phyloP scores from a whole-genome alignment of 2,797 vertebrate genomes.

The Tiaroga cobitis region DNA sequence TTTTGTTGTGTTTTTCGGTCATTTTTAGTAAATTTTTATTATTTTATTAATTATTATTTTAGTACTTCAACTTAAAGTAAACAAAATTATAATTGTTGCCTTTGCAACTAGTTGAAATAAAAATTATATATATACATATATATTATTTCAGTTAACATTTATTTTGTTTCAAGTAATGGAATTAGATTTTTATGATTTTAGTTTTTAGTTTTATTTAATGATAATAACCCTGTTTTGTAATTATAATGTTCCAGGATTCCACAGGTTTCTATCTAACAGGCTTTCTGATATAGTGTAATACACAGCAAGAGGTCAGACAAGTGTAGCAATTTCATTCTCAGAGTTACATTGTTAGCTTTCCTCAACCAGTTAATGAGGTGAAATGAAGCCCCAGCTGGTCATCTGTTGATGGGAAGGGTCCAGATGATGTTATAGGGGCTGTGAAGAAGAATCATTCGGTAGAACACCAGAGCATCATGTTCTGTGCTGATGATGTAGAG shows the following conservation, averaged over 20 bases:
- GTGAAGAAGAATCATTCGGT: not conserved
- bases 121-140: no score
- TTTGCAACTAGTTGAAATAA: not conserved
- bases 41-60: not conserved
- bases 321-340: not conserved
- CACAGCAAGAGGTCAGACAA: not conserved
- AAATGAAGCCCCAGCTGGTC: slow-evolving; percentile 26
- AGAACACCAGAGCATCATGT: slow-evolving; percentile 1
- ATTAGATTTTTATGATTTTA: not conserved
- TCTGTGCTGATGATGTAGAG: not conserved
- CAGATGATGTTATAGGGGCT: slow-evolving; percentile 15
- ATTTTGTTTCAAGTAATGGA: no score
- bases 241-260: not conserved
- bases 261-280: not conserved
- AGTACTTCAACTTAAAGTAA: not conserved
- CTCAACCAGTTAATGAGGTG: slow-evolving; percentile 1
- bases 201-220: not conserved
- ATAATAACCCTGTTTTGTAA: not conserved
- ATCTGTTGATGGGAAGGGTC: slow-evolving; percentile 10
- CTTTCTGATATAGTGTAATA: not conserved
- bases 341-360: not conserved
- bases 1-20: not conserved
- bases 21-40: not conserved
- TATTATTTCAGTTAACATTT: no score
- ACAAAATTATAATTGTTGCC: not conserved